Percentiles rank a stretch among this genome's conserved stretches.
These are phyloP conservation scores for Girardia tigrina DNA, from an alignment of 2,888 invertebrate genomes.

Conservation along the genomic window DNA sequence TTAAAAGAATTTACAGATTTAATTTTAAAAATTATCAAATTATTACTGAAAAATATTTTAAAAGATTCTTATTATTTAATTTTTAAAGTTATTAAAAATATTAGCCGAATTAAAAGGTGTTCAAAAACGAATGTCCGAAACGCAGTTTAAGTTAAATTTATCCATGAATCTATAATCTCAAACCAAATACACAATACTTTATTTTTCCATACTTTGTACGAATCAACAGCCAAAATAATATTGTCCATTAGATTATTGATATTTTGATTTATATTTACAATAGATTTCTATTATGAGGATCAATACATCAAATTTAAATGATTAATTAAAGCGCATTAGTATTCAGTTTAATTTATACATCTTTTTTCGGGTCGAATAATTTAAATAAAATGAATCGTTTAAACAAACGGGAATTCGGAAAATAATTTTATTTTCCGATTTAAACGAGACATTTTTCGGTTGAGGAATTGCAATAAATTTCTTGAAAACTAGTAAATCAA, in stretches of 20 bases:
- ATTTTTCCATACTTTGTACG: conserved; percentile 1
- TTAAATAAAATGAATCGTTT: neutral
- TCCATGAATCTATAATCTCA: no score
- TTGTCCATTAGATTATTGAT: neutral
- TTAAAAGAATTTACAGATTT: no score
- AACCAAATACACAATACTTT: no score
- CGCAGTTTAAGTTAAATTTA: neutral
- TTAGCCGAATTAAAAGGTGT: no score
- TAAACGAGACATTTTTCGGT: no score
- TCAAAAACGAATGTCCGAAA: neutral
- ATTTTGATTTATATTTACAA: neutral
- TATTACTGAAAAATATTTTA: no score
- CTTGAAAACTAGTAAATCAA: no score
- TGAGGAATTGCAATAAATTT: no score
- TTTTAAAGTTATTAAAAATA: no score
- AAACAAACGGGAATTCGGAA: neutral
- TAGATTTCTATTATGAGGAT: neutral
- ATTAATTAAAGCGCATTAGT: neutral
- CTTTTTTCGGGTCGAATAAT: neutral
- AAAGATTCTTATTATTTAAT: no score
- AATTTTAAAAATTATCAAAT: no score
- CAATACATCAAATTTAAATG: neutral
- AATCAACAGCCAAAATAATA: conserved; percentile 18
- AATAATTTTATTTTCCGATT: no score
- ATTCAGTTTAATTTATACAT: neutral